These are phyloP conservation scores for Xestoiulus laeticollis DNA, from an alignment of 2,888 invertebrate species.

Conservation along the genomic window DNA sequence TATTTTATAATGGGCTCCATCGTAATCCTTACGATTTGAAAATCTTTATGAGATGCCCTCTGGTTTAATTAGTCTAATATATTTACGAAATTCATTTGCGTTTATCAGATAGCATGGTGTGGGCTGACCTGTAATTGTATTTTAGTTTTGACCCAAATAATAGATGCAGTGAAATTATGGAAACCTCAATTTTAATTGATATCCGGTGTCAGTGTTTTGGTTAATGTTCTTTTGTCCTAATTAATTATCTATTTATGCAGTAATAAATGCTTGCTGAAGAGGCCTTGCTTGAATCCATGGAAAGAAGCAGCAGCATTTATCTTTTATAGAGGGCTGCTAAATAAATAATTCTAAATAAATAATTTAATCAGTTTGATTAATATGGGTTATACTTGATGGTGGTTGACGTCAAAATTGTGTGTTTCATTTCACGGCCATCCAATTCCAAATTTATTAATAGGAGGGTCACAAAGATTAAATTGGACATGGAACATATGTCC, in stretches of 20 bases:
- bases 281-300: not conserved
- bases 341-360: not conserved
- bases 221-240: not conserved
- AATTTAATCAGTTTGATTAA: too few species aligned
- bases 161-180: not conserved
- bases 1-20: not conserved
- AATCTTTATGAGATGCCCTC: not conserved
- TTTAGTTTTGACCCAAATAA: not conserved
- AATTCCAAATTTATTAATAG: not conserved
- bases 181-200: conserved; percentile 17
- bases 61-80: not conserved
- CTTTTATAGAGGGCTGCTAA: not conserved
- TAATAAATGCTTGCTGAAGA: not conserved
- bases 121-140: not conserved
- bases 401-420: too few species aligned
- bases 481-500: not conserved
- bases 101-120: not conserved
- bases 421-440: not conserved
- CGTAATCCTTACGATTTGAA: not conserved
- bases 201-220: not conserved
- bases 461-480: not conserved
- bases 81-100: not conserved
- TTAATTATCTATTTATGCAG: not conserved
- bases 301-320: not conserved
- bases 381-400: too few species aligned